phyloP scores from a whole-genome alignment of 2,888 invertebrate genomes.

The Microchrysa polita region DNA sequence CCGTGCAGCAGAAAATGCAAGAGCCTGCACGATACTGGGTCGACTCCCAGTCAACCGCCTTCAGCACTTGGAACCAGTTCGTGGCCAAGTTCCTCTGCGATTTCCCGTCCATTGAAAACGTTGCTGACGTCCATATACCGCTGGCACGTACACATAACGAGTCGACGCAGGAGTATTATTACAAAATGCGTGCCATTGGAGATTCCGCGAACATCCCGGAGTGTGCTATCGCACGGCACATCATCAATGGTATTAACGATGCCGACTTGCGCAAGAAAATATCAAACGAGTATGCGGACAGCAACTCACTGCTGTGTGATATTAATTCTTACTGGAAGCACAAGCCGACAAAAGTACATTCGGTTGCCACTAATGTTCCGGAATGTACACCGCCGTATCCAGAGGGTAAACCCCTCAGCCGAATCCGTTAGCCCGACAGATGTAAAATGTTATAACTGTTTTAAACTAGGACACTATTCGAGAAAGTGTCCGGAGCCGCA shows the following conservation, averaged over 20 bases:
- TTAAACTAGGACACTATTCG: no score
- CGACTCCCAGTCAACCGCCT: no score
- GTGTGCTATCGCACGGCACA: conserved; percentile 46
- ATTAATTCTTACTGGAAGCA: conserved; percentile 44
- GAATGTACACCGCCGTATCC: neutral
- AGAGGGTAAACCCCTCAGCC: no score
- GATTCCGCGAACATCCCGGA: conserved; percentile 45
- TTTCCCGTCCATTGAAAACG: no score
- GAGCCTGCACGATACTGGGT: no score
- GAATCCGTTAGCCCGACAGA: no score
- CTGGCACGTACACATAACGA: conserved; percentile 45
- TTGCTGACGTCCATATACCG: conserved; percentile 47
- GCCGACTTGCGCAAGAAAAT: conserved; percentile 46
- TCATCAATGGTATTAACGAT: conserved; percentile 49
- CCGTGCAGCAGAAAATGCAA: no score
- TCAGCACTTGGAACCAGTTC: no score
- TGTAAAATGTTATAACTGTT: no score
- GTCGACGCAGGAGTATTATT: conserved; percentile 45
- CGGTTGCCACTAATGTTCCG: neutral
- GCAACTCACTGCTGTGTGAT: conserved; percentile 44
- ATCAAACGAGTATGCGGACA: conserved; percentile 44
- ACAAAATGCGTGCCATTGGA: conserved; percentile 47
- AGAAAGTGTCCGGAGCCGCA: no score
- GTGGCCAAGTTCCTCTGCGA: no score
- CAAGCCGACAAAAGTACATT: conserved; percentile 11